These are phyloP conservation scores for Ectemnius lituratus DNA, from an alignment of 2,888 invertebrate species.

Conservation along the genomic window DNA sequence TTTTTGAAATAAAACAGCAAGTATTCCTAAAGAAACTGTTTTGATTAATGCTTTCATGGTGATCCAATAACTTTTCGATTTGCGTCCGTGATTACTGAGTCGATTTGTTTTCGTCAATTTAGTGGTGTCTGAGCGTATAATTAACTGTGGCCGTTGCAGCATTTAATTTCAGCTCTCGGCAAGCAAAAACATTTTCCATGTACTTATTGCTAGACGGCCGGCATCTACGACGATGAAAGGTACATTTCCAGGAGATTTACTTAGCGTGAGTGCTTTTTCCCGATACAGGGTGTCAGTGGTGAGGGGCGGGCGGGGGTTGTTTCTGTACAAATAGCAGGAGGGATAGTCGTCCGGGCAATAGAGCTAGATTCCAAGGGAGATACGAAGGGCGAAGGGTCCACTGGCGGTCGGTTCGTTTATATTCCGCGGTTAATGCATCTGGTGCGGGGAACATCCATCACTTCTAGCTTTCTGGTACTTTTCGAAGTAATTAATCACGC, in stretches of 20 bases:
- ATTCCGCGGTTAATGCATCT: conserved; percentile 46
- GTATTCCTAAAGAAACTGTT: not conserved
- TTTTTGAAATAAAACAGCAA: not conserved
- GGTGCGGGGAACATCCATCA: conserved; percentile 59
- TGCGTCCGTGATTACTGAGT: not conserved
- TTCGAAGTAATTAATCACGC: conserved; percentile 63
- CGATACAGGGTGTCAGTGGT: too few relatives aligned
- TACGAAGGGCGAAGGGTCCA: not conserved
- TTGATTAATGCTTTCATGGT: conserved; percentile 21
- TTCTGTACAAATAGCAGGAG: too few relatives aligned
- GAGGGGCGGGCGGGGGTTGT: too few relatives aligned
- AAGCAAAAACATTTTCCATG: too few relatives aligned
- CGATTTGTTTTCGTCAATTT: not conserved
- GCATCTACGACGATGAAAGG: too few relatives aligned
- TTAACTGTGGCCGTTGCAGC: not conserved
- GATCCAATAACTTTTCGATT: conserved; percentile 5
- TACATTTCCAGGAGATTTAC: too few relatives aligned
- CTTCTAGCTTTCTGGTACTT: conserved; percentile 59
- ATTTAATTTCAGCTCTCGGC: too few relatives aligned
- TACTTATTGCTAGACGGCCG: too few relatives aligned
- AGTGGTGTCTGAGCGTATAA: not conserved
- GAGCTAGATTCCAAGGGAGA: not conserved
- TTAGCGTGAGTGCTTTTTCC: too few relatives aligned
- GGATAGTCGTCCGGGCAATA: not conserved
- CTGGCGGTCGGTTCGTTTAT: conserved; percentile 17